phyloP scores from a whole-genome alignment of 1,140 invertebrate species.

The Bactericera cockerelli region DNA sequence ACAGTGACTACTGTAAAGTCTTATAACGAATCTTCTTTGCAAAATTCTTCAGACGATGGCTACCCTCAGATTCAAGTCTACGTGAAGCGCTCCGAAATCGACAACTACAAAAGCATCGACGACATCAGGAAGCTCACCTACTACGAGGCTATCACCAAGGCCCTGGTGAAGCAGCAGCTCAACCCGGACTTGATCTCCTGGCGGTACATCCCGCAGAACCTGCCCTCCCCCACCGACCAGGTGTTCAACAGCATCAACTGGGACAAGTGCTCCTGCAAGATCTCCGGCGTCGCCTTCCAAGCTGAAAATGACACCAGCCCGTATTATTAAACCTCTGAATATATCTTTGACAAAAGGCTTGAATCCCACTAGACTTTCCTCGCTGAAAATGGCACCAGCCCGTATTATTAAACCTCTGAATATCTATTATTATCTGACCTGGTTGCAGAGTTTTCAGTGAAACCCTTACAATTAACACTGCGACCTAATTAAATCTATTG shows the following conservation, averaged over 20 bases:
- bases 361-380: too few species aligned
- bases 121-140: background rate
- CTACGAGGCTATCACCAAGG: background rate
- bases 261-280: background rate
- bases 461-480: too few species aligned
- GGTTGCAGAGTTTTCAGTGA: too few species aligned
- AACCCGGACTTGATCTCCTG: background rate
- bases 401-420: too few species aligned
- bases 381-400: too few species aligned
- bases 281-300: background rate
- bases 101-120: background rate
- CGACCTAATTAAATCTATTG: too few species aligned
- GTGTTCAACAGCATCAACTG: constrained; percentile 4
- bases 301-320: too few species aligned
- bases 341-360: too few species aligned
- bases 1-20: too few species aligned
- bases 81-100: background rate
- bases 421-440: too few species aligned
- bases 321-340: too few species aligned
- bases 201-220: background rate
- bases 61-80: background rate
- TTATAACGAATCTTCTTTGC: too few species aligned
- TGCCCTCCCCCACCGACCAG: background rate
- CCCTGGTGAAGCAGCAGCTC: background rate
- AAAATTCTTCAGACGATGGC: background rate